Evolutionary conservation across 2,888 invertebrate species (phyloP).

Genomic region (Andricus quercusramuli): DNA sequence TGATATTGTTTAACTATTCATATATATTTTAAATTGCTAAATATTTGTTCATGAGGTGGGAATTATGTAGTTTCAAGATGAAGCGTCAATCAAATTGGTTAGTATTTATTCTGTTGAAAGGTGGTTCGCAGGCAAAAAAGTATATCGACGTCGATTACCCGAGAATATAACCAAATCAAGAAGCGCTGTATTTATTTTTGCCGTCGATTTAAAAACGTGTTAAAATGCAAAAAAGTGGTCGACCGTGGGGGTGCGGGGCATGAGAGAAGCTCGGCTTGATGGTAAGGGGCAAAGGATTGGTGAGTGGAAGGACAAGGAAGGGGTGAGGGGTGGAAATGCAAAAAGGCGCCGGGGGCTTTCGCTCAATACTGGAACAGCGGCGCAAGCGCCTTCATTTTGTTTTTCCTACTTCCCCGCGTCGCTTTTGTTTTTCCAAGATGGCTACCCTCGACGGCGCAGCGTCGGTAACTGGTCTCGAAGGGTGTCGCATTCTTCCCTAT

Average conservation of each 20-base stretch:
- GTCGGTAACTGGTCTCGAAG: slow-evolving; percentile 67
- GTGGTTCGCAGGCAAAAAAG: slow-evolving; percentile 27
- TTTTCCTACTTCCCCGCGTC: slow-evolving; percentile 73
- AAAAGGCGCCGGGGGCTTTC: slow-evolving; percentile 75
- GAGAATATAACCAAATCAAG: slow-evolving; percentile 64
- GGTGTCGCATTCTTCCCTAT: slow-evolving; percentile 63
- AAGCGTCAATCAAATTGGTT: background rate
- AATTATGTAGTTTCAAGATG: background rate
- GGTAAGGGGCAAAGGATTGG: slow-evolving; percentile 55
- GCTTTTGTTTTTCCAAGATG: slow-evolving; percentile 76
- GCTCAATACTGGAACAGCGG: slow-evolving; percentile 77
- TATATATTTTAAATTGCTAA: too few species aligned
- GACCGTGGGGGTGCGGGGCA: slow-evolving; percentile 51
- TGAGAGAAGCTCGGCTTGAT: slow-evolving; percentile 51
- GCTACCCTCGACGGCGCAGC: slow-evolving; percentile 62
- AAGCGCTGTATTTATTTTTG: slow-evolving; percentile 66
- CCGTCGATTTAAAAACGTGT: slow-evolving; percentile 65
- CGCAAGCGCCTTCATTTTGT: slow-evolving; percentile 79
- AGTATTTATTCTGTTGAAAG: background rate
- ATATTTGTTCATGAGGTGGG: background rate
- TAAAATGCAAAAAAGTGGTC: slow-evolving; percentile 63
- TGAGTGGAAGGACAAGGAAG: slow-evolving; percentile 56
- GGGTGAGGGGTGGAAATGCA: slow-evolving; percentile 70
- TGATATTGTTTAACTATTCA: too few species aligned
- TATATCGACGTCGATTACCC: slow-evolving; percentile 58